Percentiles rank a stretch among this genome's conserved stretches.
Evolutionary conservation across 2,113 vertebrate species (phyloP).

Genomic region (Gymnarchus niloticus): DNA sequence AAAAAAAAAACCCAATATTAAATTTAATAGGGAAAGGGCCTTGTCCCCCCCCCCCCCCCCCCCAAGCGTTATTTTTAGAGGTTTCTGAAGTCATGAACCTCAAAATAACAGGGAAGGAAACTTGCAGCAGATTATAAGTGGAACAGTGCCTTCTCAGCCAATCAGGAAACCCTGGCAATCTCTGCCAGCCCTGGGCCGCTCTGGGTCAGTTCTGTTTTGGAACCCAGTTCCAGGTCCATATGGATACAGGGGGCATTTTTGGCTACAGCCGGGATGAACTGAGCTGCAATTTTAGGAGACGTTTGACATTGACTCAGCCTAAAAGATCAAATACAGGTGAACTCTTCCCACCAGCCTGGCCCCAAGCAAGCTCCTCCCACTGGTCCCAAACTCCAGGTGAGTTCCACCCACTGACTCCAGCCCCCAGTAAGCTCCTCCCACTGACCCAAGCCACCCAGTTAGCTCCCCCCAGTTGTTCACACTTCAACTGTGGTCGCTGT

Average conservation of each 20-base stretch:
- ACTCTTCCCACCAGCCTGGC: too few species aligned
- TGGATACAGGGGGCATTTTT: neutral
- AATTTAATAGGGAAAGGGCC: neutral
- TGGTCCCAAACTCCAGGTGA: neutral
- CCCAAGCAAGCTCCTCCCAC: neutral
- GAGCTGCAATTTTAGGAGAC: neutral
- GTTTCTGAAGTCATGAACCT: constrained; percentile 12
- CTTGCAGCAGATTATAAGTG: neutral
- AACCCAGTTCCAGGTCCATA: neutral
- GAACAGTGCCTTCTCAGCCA: neutral
- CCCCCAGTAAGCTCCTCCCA: neutral
- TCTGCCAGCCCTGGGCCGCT: neutral
- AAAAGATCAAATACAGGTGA: neutral
- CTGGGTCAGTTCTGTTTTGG: neutral
- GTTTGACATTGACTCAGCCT: neutral
- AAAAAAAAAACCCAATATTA: neutral
- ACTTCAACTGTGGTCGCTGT: too few species aligned
- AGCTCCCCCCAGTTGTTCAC: neutral
- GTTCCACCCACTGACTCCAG: neutral
- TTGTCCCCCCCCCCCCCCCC: neutral
- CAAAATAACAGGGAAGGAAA: neutral
- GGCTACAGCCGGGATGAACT: neutral
- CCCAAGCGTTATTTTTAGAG: neutral
- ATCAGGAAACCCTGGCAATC: neutral
- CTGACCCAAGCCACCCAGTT: neutral